A percentile compares a stretch with the other conserved stretches of the same genome.
phyloP scores from a whole-genome alignment of 2,888 invertebrate genomes.

The Microctonus hyperodae region DNA sequence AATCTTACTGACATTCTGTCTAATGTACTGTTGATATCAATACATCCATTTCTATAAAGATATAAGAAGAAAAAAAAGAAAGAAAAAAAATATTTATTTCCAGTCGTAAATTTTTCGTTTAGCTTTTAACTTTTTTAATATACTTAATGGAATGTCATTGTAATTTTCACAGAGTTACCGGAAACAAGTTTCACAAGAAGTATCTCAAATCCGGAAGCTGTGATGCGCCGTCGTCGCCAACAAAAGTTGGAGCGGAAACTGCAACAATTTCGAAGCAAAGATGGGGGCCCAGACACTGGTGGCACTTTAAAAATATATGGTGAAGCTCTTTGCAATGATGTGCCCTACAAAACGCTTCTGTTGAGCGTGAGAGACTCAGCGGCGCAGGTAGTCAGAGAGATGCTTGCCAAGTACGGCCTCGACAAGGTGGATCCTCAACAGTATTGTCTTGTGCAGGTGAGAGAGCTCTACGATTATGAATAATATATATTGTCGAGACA shows the following conservation, averaged over 20 bases:
- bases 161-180: conserved; percentile 78
- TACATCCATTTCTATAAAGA: neutral
- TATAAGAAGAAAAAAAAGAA: neutral
- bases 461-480: conserved; percentile 25
- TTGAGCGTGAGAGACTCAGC: conserved; percentile 93
- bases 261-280: conserved; percentile 93
- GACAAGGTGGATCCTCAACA: conserved; percentile 88
- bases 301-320: conserved; percentile 95
- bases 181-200: conserved; percentile 98
- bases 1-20: conserved; percentile 33
- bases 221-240: conserved; percentile 95
- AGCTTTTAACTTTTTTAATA: neutral
- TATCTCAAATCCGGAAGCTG: conserved; percentile 99
- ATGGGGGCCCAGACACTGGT: conserved; percentile 94
- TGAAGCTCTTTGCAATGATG: conserved; percentile 92
- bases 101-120: neutral
- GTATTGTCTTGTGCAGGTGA: conserved; percentile 95
- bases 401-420: conserved; percentile 96
- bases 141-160: conserved; percentile 29
- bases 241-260: conserved; percentile 96
- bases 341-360: conserved; percentile 97
- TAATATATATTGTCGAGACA: neutral
- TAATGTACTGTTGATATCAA: neutral
- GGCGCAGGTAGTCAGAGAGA: conserved; percentile 91
- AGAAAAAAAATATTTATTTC: neutral